Conservation (phyloP, 2,797 vertebrate genomes). For the Silurus lanzhouensis region DNA sequence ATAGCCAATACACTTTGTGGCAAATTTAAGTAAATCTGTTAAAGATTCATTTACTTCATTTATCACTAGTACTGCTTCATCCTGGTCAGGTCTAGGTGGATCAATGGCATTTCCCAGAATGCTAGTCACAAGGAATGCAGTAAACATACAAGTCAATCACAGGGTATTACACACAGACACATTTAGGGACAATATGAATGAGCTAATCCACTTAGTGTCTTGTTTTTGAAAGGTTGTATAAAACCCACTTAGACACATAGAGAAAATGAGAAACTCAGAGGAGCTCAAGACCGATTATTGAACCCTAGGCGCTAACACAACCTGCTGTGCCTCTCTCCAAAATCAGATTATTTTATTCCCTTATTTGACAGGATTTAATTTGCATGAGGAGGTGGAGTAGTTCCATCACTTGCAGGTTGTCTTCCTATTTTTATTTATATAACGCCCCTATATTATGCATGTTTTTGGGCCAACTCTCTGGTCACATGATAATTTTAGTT, state of each 20-base stretch:
- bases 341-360: background rate
- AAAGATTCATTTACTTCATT: background rate
- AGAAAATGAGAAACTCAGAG: conserved; percentile 3
- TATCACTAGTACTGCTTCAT: background rate
- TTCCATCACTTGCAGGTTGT: background rate
- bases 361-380: background rate
- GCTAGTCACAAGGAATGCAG: background rate
- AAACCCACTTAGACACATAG: background rate
- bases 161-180: background rate
- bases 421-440: background rate
- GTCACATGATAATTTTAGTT: background rate
- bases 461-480: background rate
- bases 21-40: background rate
- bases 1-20: background rate
- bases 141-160: background rate
- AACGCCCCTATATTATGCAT: background rate
- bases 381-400: too few relatives aligned
- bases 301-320: background rate
- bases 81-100: background rate
- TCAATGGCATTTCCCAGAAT: background rate
- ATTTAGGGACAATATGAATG: background rate
- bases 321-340: background rate
- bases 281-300: conserved; percentile 5
- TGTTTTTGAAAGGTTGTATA: background rate
- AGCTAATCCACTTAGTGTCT: background rate